phyloP scores from a whole-genome alignment of 2,113 vertebrate genomes.

The Copsychus sechellarum region DNA sequence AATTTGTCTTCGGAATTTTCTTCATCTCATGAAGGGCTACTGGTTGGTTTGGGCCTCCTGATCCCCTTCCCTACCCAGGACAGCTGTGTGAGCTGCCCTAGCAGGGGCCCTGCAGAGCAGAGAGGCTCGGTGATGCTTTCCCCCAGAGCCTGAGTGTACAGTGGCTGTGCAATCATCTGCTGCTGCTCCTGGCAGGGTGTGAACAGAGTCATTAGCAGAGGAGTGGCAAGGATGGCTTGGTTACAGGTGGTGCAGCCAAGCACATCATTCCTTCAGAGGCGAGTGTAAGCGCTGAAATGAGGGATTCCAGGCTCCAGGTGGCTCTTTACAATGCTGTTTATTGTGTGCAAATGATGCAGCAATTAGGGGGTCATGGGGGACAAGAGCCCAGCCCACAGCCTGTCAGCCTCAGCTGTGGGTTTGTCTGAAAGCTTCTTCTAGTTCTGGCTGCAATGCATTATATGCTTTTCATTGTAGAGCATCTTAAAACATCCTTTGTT shows the following conservation, averaged over 20 bases:
- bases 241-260: not conserved
- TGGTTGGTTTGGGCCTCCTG: not conserved
- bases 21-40: not conserved
- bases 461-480: too few relatives aligned
- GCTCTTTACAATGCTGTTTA: too few relatives aligned
- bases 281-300: too few relatives aligned
- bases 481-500: too few relatives aligned
- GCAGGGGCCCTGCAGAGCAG: not conserved
- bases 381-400: too few relatives aligned
- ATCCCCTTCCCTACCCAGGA: not conserved
- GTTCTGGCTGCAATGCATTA: too few relatives aligned
- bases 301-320: too few relatives aligned
- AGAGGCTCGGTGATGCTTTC: not conserved
- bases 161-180: not conserved
- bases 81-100: not conserved
- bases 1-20: not conserved
- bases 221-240: not conserved
- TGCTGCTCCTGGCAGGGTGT: not conserved
- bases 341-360: too few relatives aligned
- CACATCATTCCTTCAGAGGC: rapidly evolving
- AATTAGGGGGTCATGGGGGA: too few relatives aligned
- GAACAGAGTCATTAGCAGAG: not conserved
- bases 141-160: rapidly evolving
- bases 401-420: too few relatives aligned
- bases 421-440: too few relatives aligned